Conservation (phyloP, 2,888 invertebrate genomes). For the Halictus quadricinctus region DNA sequence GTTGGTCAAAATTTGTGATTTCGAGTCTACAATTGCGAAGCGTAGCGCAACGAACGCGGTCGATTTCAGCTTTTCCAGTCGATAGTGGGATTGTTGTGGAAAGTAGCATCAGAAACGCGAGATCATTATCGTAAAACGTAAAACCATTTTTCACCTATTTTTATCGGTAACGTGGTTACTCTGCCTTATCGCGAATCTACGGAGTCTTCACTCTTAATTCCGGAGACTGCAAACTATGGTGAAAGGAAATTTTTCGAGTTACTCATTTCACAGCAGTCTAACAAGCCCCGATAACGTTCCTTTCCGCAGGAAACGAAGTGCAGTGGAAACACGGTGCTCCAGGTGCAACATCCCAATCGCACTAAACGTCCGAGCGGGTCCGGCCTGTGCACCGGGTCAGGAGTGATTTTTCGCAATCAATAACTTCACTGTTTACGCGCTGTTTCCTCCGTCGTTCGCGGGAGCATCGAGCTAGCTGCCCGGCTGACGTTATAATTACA, state of each 20-base stretch:
- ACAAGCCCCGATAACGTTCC: not conserved
- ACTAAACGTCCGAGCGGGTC: not conserved
- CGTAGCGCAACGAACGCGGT: too few species aligned
- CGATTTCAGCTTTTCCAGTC: too few species aligned
- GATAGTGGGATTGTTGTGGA: too few species aligned
- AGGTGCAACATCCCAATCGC: not conserved
- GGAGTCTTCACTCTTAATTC: not conserved
- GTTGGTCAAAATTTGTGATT: too few species aligned
- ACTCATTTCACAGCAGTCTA: not conserved
- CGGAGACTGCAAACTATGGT: not conserved
- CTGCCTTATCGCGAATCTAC: too few species aligned
- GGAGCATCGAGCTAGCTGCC: not conserved
- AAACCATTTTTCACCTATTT: too few species aligned
- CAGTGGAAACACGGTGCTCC: not conserved
- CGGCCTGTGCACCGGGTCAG: not conserved
- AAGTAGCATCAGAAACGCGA: too few species aligned
- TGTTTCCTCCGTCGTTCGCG: slow-evolving; percentile 22
- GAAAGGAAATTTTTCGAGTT: not conserved
- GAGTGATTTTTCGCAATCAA: slow-evolving; percentile 64
- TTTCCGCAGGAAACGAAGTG: not conserved
- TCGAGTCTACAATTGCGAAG: too few species aligned
- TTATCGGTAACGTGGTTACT: too few species aligned
- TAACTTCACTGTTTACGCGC: slow-evolving; percentile 54
- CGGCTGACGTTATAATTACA: slow-evolving; percentile 16
- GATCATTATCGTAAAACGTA: too few species aligned